Conservation (phyloP, 2,113 vertebrate species). For the Dicrurus megarhynchus region DNA sequence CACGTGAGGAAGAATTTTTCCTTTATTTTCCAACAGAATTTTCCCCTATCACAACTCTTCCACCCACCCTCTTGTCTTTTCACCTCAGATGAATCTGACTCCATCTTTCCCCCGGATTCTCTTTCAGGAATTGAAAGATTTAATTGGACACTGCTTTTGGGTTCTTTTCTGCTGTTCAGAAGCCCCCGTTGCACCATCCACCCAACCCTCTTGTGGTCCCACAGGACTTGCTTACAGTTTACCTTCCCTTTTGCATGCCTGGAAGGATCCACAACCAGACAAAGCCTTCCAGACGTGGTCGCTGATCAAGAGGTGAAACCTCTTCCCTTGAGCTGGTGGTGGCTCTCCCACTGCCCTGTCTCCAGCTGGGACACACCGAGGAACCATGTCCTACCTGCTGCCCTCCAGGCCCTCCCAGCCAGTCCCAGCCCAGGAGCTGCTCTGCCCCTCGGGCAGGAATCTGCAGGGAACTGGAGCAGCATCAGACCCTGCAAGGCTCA, state of each 20-base stretch:
- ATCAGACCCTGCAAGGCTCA: fast-evolving
- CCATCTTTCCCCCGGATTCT: too few species aligned
- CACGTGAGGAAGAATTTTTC: not conserved
- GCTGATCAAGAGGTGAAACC: not conserved
- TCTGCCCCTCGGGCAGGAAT: not conserved
- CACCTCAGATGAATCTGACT: too few species aligned
- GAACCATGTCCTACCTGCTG: fast-evolving
- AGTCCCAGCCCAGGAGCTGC: not conserved
- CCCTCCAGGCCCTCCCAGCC: not conserved
- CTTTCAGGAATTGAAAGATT: not conserved
- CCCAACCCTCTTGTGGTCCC: not conserved
- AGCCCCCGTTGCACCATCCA: not conserved
- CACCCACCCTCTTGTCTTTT: not conserved
- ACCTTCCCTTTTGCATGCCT: too few species aligned
- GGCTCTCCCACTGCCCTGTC: not conserved
- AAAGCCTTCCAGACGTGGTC: not conserved
- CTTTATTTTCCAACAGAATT: not conserved
- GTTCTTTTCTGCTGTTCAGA: too few species aligned
- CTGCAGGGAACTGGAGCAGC: too few species aligned
- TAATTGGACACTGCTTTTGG: not conserved
- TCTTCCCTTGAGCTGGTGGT: not conserved
- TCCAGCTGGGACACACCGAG: not conserved
- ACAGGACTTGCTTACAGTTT: not conserved
- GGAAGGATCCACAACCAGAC: not conserved
- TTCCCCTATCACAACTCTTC: not conserved